Evolutionary conservation across 2,888 invertebrate species (phyloP).

Genomic region (Syritta pipiens): DNA sequence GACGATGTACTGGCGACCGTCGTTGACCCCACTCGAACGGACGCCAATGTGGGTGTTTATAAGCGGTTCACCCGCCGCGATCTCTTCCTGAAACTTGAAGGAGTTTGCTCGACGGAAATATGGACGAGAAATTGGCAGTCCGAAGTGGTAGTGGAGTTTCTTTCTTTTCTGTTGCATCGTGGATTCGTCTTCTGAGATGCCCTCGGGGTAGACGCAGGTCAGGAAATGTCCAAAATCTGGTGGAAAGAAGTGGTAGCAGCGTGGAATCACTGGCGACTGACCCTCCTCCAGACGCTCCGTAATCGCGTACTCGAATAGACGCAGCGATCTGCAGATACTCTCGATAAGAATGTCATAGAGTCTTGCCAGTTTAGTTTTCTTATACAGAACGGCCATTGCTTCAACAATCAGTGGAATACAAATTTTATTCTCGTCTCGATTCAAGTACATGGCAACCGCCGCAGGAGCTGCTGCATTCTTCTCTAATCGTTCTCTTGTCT

Average conservation of each 20-base stretch:
- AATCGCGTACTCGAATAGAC: conserved; percentile 83
- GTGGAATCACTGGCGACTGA: conserved; percentile 73
- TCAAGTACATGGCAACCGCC: conserved; percentile 73
- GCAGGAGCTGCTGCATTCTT: conserved; percentile 26
- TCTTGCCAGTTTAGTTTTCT: conserved; percentile 83
- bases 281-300: conserved; percentile 80
- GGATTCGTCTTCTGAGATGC: conserved; percentile 84
- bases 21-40: conserved; percentile 77
- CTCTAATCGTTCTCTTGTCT: conserved; percentile 74
- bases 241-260: conserved; percentile 85
- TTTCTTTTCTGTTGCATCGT: conserved; percentile 83
- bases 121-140: conserved; percentile 85
- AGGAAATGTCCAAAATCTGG: conserved; percentile 87
- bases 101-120: conserved; percentile 87
- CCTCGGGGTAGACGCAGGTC: conserved; percentile 86
- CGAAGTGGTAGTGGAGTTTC: conserved; percentile 86
- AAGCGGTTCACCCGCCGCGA: conserved; percentile 80
- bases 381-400: conserved; percentile 85
- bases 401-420: conserved; percentile 84
- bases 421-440: conserved; percentile 73
- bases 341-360: conserved; percentile 88
- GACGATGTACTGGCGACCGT: conserved; percentile 82
- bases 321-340: conserved; percentile 85
- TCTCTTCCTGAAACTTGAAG: conserved; percentile 81
- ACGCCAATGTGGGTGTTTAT: conserved; percentile 86